A percentile compares a stretch with the other conserved stretches of the same genome.
phyloP scores from a whole-genome alignment of 1,140 invertebrate species.

The Magallana gigas region DNA sequence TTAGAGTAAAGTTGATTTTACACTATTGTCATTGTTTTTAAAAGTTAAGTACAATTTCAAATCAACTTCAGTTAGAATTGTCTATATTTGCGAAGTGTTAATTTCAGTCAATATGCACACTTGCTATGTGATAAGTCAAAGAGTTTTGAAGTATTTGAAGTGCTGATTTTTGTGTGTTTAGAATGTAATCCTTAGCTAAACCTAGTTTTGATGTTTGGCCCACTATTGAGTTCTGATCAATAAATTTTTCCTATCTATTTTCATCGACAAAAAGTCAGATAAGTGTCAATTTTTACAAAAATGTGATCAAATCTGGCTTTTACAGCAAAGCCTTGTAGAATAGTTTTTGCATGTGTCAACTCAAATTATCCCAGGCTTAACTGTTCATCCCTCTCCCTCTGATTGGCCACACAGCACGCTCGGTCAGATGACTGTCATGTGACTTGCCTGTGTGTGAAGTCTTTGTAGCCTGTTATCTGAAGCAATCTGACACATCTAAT shows the following conservation, averaged over 20 bases:
- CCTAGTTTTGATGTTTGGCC: conserved; percentile 5
- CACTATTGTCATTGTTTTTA: background rate
- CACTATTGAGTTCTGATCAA: background rate
- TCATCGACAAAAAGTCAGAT: background rate
- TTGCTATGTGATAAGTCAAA: background rate
- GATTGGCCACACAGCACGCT: background rate
- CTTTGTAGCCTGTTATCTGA: conserved; percentile 16
- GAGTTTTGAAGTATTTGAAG: background rate
- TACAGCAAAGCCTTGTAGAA: background rate
- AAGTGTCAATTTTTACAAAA: background rate
- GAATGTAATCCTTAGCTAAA: background rate
- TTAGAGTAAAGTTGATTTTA: background rate
- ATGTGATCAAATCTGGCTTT: conserved; percentile 8
- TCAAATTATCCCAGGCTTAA: background rate
- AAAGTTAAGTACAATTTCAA: background rate
- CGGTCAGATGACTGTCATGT: conserved; percentile 13
- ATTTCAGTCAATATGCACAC: too few species aligned
- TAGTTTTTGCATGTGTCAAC: conserved; percentile 6
- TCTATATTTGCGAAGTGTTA: background rate
- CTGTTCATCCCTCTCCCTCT: background rate
- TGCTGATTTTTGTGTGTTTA: background rate
- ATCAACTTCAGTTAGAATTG: background rate
- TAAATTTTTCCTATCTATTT: conserved; percentile 21
- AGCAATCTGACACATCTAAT: conserved; percentile 35
- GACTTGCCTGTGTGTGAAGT: background rate